Evolutionary conservation across 2,888 invertebrate genomes (phyloP), one percentile per base, ranked within the genome.

Genomic region (Smittia sp.): DNA sequence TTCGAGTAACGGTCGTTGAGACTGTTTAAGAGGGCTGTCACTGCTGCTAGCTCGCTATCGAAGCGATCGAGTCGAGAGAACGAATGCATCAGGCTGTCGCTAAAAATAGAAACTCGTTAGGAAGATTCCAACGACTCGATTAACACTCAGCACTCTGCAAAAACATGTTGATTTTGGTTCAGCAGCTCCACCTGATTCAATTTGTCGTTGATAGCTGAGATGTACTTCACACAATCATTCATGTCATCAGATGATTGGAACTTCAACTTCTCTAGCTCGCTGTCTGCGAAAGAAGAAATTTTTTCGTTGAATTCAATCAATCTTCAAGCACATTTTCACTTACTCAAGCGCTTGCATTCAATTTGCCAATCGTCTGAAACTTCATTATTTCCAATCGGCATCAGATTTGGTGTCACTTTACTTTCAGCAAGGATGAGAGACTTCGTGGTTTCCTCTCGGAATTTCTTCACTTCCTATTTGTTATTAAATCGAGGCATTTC

Each of bases 1-100:
- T 80, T 80, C 1, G 83, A 80, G 74, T 84, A 83, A 77, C 85
- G 85, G 0, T 81, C 78, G 58, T 79, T 82, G 38, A 84, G 77
- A 74, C 85, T 84, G 1, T 78, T 78, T 65, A 77, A 77, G 76
- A 75, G 79, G 76, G 74, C 79, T 81, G 79, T 76, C 74, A 79
- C 81, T 0, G 78, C 77, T 75, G 80, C 79, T 6, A 82, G 74
- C 72, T 82, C 81, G n/a, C 76, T 77, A 63, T 78, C 78, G 52
- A 81, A 75, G 1, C 77, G 77, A 11, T 80, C 77, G 7, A 81
- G 74, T 27, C 77, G 39, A 7, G 65, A 25, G 3, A 63, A 1
- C 3, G 73, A 73, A 13, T 65, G 63, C 46, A 46, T 41, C 6
- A 73, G 38, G n/a, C 32, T 54, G 54, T 63, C 65, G 27, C 73